Base-by-base conservation (phyloP, 2,797 vertebrate genomes). In the Aselliscus stoliczkanus region DNA sequence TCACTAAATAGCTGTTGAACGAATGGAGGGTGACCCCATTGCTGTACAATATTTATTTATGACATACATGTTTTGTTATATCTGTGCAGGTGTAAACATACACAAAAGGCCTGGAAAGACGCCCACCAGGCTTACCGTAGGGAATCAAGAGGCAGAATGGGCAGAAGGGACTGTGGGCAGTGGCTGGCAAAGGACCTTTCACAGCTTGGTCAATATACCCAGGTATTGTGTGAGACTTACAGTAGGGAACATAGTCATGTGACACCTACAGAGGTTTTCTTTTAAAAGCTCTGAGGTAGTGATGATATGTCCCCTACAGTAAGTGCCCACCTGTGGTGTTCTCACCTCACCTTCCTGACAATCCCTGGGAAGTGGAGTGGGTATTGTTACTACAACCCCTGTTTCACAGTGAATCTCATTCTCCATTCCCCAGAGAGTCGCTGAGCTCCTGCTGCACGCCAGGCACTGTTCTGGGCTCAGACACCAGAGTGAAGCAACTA, bases 171-270 rank as follows among this genome's bases (percentile, higher is more conserved):
- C 47, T n/a, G 5, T 0, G 0, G 47, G 31, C 10, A 5, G 0
- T 10, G 21, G 4, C 50, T 47, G 88, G 21, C 62, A 23, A 37
- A 9, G 50, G 13, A 2, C 12, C 21, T 79, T 50, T 13, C 8
- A 0, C 0, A 17, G 52, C 31, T 77, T 44, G 7, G 25, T 42
- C n/a, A 1, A 3, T 2, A 6, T 5, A 4, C 29, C 44, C 47
- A 34, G 52, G 5, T 4, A 6, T 18, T 27, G 37, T 31, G 5
- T n/a, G 70, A 31, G n/a, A 60, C 47, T 27, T 13, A 11, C 15
- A 1, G 42, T 20, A 23, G 56, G 47, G 50, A 64, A 31, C 15
- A 12, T 1, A 15, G 31, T 34, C 85, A 9, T 20, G 8, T 4
- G 17, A 31, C 2, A 31, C 3, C 37, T 34, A 5, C 20, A 54